phyloP scores from a whole-genome alignment of 2,113 vertebrate genomes.

The Rhinoderma darwinii region DNA sequence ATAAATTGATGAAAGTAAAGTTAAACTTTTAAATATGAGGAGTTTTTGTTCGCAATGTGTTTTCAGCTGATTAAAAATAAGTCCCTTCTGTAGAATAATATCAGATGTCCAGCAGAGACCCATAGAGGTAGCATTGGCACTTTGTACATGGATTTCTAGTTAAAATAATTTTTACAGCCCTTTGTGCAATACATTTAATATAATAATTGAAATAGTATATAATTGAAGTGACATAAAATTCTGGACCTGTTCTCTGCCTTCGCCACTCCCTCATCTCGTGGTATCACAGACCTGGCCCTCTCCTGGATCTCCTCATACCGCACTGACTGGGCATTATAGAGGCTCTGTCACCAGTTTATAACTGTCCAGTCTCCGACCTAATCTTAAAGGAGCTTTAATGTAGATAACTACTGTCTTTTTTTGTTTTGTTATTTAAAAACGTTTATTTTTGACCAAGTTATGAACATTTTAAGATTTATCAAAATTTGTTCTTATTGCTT shows the following conservation, averaged over 20 bases:
- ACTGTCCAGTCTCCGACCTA: no score
- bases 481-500: no score
- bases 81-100: slow-evolving; percentile 63
- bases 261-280: no score
- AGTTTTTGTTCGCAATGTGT: slow-evolving; percentile 76
- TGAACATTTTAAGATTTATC: no score
- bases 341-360: no score
- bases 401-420: no score
- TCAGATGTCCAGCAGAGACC: slow-evolving; percentile 63
- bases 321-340: no score
- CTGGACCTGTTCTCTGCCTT: not conserved
- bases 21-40: slow-evolving; percentile 82
- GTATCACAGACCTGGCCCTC: no score
- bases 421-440: no score
- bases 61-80: slow-evolving; percentile 76
- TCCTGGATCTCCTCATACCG: no score
- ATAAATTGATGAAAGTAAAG: slow-evolving; percentile 84
- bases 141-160: not conserved
- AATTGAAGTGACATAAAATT: not conserved
- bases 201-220: not conserved
- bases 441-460: no score
- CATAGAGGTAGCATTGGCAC: slow-evolving; percentile 64
- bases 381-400: no score
- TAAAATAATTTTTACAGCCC: slow-evolving; percentile 54
- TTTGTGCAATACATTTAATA: slow-evolving; percentile 45